Base-by-base conservation (phyloP, 2,888 invertebrate genomes). In the Amphiduros pacificus region DNA sequence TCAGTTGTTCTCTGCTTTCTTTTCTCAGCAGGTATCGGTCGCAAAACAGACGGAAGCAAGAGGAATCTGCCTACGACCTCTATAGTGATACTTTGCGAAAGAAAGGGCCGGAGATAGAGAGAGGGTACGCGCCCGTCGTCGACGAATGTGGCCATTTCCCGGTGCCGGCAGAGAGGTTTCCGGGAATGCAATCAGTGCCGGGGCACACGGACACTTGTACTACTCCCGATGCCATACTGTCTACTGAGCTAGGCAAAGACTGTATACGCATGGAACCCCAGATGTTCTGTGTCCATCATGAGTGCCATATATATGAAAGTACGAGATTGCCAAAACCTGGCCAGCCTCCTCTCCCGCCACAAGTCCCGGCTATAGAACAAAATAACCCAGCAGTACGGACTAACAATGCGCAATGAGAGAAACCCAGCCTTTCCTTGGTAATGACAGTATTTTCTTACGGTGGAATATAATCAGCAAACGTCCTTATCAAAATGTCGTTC, bases 71-170 rank as follows among this genome's bases (percentile, higher is more conserved):
- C 2, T 53, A 53, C 53, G 32, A 29, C 22, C 29, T 52, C 29
- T n/a, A n/a, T n/a, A 29, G 52, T 29, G 53, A 11, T 1, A 53
- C 22, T 26, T 36, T 53, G 53, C 53, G 32, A 22, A 20, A 26
- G 32, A 53, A 53, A 36, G 31, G 32, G 53, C 36, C 3, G 32
- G 53, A 53, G 32, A 32, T 32, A 14, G 53, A 53, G 32, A 53
- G 36, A 32, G 53, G 53, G 22, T 53, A 53, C 53, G 53, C 32
- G 2, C 53, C 53, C 32, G 53, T 53, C 4, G 20, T 53, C 32
- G 53, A 53, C 53, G 53, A 53, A 36, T 36, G 53, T 11, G 53
- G 53, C 53, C 53, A 53, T 36, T 53, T 53, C 53, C 53, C 53
- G 32, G 31, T 53, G 31, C 36, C 53, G 20, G 53, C 53, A n/a